These are phyloP conservation scores for Mamestra configurata DNA, from an alignment of 1,140 invertebrate species.

Conservation along the genomic window DNA sequence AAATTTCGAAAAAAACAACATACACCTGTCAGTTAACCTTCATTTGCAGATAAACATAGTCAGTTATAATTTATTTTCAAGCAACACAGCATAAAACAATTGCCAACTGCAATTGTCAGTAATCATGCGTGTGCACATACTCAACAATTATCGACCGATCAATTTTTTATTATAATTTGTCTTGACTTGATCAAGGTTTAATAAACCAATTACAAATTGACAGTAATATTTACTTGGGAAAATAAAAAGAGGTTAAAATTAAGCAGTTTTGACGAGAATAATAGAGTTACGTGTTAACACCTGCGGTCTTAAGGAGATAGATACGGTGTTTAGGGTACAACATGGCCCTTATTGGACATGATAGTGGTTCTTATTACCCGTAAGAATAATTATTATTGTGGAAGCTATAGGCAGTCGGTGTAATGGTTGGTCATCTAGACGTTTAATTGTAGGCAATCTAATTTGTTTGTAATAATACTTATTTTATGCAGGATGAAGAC, in stretches of 20 bases:
- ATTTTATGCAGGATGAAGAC: no score
- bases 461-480: no score
- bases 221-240: no score
- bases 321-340: no score
- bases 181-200: slow-evolving; percentile 46
- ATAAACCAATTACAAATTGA: slow-evolving; percentile 37
- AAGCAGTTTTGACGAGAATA: background rate
- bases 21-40: background rate
- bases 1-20: background rate
- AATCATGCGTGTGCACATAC: slow-evolving; percentile 19
- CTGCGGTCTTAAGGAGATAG: background rate
- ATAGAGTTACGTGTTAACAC: background rate
- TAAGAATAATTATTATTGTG: no score
- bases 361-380: background rate
- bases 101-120: slow-evolving; percentile 13
- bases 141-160: slow-evolving; percentile 39
- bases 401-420: background rate
- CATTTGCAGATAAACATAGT: background rate
- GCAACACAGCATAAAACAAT: slow-evolving; percentile 16
- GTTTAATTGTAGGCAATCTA: no score
- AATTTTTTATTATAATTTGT: slow-evolving; percentile 47
- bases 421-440: no score
- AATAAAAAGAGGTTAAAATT: background rate
- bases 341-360: background rate
- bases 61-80: slow-evolving; percentile 6